These are phyloP conservation scores for Anarrhichthys ocellatus DNA, from an alignment of 2,113 vertebrate species.

Conservation along the genomic window DNA sequence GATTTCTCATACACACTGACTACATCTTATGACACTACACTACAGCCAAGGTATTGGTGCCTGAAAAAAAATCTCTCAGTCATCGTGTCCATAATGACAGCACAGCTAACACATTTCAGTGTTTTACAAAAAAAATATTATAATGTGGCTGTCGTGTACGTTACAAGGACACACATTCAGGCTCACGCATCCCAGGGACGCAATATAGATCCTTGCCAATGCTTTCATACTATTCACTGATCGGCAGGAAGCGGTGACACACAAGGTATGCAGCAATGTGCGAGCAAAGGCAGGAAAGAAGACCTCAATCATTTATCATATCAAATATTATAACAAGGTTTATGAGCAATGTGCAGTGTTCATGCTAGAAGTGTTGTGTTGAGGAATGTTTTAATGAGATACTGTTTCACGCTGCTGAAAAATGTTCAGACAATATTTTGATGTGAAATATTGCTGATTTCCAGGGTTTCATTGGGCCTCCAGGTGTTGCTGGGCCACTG, in stretches of 20 bases:
- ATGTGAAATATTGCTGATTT: conserved; percentile 31
- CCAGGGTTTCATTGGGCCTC: conserved; percentile 96
- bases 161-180: not conserved
- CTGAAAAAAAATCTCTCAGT: not conserved
- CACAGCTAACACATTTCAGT: not conserved
- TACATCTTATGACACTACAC: not conserved
- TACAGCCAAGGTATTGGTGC: not conserved
- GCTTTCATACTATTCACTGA: not conserved
- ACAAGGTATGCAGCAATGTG: not conserved
- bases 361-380: not conserved
- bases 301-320: no score
- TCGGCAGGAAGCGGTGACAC: no score
- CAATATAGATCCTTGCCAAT: not conserved
- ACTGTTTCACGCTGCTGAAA: not conserved
- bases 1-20: not conserved
- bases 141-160: not conserved
- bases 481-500: conserved; percentile 88
- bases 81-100: not conserved
- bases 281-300: not conserved
- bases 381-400: conserved; percentile 8
- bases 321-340: not conserved
- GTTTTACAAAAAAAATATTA: not conserved
- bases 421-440: not conserved
- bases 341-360: not conserved
- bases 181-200: no score